A percentile compares a stretch with the other conserved stretches of the same genome.
Evolutionary conservation across 2,888 invertebrate genomes (phyloP).

Genomic region (Nesidiocoris tenuis): DNA sequence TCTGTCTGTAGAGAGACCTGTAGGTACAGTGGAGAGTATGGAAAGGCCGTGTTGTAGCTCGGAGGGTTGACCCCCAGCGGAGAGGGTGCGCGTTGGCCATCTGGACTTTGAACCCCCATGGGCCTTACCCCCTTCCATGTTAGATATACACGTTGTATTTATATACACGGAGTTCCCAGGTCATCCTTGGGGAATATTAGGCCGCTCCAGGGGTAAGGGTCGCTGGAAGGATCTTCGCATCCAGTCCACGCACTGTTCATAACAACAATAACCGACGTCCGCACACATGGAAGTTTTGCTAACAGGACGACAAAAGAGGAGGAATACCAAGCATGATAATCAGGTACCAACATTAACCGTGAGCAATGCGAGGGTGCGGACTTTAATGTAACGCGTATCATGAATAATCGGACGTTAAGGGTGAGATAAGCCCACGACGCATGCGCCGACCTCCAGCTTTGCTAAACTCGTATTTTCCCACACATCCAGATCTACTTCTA

Average conservation of each 20-base stretch:
- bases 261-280: background rate
- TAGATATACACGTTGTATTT: background rate
- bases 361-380: background rate
- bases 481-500: too few species aligned
- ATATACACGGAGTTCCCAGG: background rate
- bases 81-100: background rate
- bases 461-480: too few species aligned
- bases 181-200: background rate
- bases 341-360: background rate
- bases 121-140: background rate
- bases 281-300: background rate
- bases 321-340: background rate
- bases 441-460: too few species aligned
- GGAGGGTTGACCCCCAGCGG: background rate
- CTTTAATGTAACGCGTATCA: background rate
- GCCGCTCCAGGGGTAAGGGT: background rate
- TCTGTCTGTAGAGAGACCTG: background rate
- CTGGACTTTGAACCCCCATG: background rate
- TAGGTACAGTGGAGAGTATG: background rate
- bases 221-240: background rate
- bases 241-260: background rate
- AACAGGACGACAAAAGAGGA: background rate
- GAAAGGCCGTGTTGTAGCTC: background rate
- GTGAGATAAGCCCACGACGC: background rate
- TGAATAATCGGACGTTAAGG: background rate